Base-by-base conservation (phyloP, 1,140 invertebrate species). In the Drosophila athabasca region DNA sequence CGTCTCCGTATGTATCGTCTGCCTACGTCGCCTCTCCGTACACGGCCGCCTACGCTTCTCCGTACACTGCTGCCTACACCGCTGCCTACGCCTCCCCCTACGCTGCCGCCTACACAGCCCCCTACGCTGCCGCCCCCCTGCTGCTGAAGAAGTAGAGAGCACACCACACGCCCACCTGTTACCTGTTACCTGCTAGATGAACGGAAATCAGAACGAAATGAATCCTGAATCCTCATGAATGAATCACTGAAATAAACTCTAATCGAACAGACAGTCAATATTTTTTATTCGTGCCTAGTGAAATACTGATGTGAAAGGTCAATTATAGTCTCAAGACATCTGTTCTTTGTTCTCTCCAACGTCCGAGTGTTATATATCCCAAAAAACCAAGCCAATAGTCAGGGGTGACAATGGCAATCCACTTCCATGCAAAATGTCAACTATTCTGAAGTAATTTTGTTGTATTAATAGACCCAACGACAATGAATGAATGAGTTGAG, bases 11-110 rank as follows among this genome's bases (percentile, higher is more conserved):
- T 15, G 79, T 76, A 45, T 74, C 88, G 1, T 69, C 88, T 3
- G 74, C 82, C 22, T 87, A 90, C 7, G 73, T 76, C 15, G 84
- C 89, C 26, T 68, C 88, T 2, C 76, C 84, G 7, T 90, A 85
- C 41, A 55, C 85, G 2, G 85, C 85, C 9, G 85, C 83, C 61
- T 90, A 90, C 64, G 71, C 82, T 6, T 66, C 81, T 13, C 59
- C 74, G 19, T 77, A 74, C 53, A 53, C 67, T 15, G 59, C 69
- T 51, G 19, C 64, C 22, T 81, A 79, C 43, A 35, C 76, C 45
- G 72, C 75, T 39, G 15, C 67, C 43, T 73, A 73, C 29, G 43
- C 68, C 3, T 58, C 69, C 44, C 74, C 76, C 44, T 83, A 82
- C 45, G 72, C 79, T 57, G 50, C 71, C 39, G 68, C 78, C 54